phyloP scores from a whole-genome alignment of 2,797 vertebrate species.

The Enteromius trimaculatus region DNA sequence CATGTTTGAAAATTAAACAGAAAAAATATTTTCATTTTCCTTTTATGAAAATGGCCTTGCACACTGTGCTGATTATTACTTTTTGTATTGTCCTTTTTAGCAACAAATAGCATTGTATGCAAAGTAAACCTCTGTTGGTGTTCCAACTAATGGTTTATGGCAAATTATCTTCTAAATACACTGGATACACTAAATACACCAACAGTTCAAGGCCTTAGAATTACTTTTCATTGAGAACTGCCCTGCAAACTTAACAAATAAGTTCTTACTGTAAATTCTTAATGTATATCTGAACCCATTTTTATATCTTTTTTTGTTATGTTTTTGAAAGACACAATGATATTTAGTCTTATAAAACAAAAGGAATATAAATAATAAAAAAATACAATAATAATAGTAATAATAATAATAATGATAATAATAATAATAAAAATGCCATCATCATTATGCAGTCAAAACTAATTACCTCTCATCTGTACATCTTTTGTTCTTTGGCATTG shows the following conservation, averaged over 20 bases:
- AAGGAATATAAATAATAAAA: too few species aligned
- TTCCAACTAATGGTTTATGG: not conserved
- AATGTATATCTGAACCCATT: not conserved
- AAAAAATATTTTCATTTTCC: not conserved
- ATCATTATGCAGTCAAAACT: conserved; percentile 65
- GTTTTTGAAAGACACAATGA: not conserved
- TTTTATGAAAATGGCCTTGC: conserved; percentile 3
- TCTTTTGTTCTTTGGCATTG: conserved; percentile 60
- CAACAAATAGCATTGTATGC: not conserved
- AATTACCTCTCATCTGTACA: conserved; percentile 65
- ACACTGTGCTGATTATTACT: not conserved
- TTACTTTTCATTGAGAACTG: not conserved
- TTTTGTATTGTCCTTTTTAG: not conserved
- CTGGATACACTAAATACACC: not conserved
- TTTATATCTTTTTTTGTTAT: not conserved
- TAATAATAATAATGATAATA: conserved; percentile 36
- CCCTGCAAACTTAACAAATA: not conserved
- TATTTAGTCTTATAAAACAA: not conserved
- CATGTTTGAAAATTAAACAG: conserved; percentile 57
- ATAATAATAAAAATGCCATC: conserved; percentile 42
- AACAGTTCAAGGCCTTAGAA: not conserved
- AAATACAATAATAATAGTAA: conserved; percentile 19
- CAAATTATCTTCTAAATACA: not conserved
- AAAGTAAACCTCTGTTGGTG: not conserved
- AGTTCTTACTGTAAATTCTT: not conserved